Evolutionary conservation across 2,797 vertebrate genomes (phyloP).

Genomic region (Dromococcyx pavoninus): DNA sequence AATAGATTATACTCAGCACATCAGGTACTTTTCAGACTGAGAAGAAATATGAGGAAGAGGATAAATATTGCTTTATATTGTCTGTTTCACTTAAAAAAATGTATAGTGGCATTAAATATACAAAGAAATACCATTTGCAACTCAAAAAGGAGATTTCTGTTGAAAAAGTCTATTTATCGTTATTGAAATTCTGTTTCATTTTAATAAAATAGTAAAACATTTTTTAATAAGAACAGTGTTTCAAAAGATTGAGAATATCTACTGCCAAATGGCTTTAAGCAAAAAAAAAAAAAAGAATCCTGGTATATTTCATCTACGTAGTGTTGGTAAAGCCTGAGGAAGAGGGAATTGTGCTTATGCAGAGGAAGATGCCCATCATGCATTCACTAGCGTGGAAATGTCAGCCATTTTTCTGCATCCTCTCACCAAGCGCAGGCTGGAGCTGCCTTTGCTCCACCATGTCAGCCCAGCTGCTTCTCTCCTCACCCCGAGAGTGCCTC

Average conservation of each 20-base stretch:
- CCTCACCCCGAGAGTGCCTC: neutral
- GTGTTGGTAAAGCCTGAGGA: neutral
- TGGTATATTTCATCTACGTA: neutral
- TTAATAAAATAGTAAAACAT: neutral
- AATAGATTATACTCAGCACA: neutral
- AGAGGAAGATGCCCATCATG: constrained; percentile 11
- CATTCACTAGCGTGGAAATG: neutral
- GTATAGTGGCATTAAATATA: neutral
- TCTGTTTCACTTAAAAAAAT: neutral
- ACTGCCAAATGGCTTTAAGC: neutral
- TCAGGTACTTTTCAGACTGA: neutral
- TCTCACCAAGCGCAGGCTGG: neutral
- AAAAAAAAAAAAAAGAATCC: neutral
- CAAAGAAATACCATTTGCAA: neutral
- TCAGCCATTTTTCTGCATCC: constrained; percentile 41
- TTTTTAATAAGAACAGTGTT: neutral
- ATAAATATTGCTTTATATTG: neutral
- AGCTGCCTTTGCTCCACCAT: constrained; percentile 21
- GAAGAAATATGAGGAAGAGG: neutral
- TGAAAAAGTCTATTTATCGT: neutral
- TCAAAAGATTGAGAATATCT: neutral
- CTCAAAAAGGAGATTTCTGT: neutral
- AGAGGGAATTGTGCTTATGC: constrained; percentile 38
- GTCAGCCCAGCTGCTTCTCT: constrained; percentile 2
- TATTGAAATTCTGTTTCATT: neutral